A percentile compares a stretch with the other conserved stretches of the same genome.
Evolutionary conservation across 2,888 invertebrate genomes (phyloP).

Genomic region (Anoplius nigerrimus): DNA sequence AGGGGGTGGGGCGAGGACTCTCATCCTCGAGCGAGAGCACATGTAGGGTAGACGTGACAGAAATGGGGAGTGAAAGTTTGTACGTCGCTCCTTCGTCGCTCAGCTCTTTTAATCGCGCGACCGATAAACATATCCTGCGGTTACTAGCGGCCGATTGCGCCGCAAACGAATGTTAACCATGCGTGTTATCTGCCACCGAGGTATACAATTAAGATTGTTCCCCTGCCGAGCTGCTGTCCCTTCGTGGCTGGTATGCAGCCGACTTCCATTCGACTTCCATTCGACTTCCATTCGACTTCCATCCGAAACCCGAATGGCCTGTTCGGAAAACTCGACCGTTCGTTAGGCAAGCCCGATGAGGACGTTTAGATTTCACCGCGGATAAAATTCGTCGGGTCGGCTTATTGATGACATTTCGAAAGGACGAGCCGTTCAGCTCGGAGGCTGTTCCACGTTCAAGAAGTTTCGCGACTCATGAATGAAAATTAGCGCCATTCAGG

Average conservation of each 20-base stretch:
- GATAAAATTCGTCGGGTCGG: too few relatives aligned
- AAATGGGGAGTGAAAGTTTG: slow-evolving; percentile 30
- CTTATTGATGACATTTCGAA: too few relatives aligned
- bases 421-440: too few relatives aligned
- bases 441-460: too few relatives aligned
- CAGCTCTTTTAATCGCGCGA: slow-evolving; percentile 42
- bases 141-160: slow-evolving; percentile 10
- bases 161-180: slow-evolving; percentile 35
- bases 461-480: too few relatives aligned
- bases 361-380: too few relatives aligned
- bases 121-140: slow-evolving; percentile 48
- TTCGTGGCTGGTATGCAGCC: too few relatives aligned
- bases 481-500: slow-evolving; percentile 30
- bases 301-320: too few relatives aligned
- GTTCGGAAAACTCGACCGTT: too few relatives aligned
- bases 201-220: slow-evolving; percentile 4
- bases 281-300: too few relatives aligned
- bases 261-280: too few relatives aligned
- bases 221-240: neutral
- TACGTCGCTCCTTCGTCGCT: slow-evolving; percentile 29
- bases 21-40: slow-evolving; percentile 39
- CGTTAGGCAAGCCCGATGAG: too few relatives aligned
- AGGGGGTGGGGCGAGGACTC: slow-evolving; percentile 23
- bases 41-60: slow-evolving; percentile 19
- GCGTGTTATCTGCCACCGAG: slow-evolving; percentile 2